Percentiles rank a stretch among this genome's conserved stretches.
Conservation (phyloP, 2,797 vertebrate species). For the Aselliscus stoliczkanus region DNA sequence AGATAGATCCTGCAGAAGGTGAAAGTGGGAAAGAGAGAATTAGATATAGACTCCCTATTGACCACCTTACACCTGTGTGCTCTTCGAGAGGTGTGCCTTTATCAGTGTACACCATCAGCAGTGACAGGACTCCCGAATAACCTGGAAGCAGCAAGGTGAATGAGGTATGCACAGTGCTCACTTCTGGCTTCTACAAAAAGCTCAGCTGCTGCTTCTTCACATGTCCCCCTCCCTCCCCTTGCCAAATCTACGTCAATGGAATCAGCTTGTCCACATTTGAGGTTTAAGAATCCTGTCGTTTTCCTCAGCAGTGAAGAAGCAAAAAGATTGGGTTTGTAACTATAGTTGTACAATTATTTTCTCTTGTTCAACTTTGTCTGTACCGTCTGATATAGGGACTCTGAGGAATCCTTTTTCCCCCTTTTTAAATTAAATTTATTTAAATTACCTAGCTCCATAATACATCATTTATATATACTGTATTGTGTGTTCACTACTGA, state of each 20-base stretch:
- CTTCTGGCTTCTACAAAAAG: background rate
- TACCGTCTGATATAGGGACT: background rate
- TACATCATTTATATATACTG: no score
- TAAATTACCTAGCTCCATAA: no score
- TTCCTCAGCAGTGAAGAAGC: background rate
- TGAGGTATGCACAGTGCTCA: no score
- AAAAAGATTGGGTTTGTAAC: background rate
- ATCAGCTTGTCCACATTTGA: background rate
- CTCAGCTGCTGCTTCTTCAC: background rate
- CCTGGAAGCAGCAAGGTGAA: no score
- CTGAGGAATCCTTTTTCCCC: background rate
- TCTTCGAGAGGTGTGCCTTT: background rate
- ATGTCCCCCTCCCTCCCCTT: accelerated
- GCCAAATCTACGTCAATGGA: background rate
- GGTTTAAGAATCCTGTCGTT: background rate
- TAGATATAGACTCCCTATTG: no score
- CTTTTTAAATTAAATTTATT: background rate
- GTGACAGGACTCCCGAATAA: background rate
- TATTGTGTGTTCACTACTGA: no score
- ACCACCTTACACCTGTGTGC: accelerated
- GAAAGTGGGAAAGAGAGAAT: background rate
- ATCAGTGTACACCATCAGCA: background rate
- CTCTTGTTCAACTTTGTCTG: background rate
- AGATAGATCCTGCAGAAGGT: background rate
- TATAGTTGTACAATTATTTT: background rate